Evolutionary conservation across 2,888 invertebrate species (phyloP).

Genomic region (Copidosoma aretas): DNA sequence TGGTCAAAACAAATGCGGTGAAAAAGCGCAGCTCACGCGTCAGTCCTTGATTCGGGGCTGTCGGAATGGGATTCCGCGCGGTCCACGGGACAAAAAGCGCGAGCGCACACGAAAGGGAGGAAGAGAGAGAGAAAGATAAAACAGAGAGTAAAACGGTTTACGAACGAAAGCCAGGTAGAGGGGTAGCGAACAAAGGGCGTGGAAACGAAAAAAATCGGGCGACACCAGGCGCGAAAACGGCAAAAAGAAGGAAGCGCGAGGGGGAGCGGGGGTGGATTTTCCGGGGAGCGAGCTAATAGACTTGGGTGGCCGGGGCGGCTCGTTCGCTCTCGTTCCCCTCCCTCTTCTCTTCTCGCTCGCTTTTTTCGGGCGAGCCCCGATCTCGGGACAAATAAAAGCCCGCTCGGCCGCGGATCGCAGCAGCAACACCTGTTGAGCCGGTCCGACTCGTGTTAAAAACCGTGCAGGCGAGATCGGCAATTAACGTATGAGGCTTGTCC

Average conservation of each 20-base stretch:
- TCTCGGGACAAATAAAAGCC: slow-evolving; percentile 60
- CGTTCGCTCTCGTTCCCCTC: slow-evolving; percentile 39
- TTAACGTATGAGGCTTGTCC: slow-evolving; percentile 60
- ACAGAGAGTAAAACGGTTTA: slow-evolving; percentile 30
- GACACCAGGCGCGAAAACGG: slow-evolving; percentile 36
- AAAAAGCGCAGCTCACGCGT: slow-evolving; percentile 5
- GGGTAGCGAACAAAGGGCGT: slow-evolving; percentile 19
- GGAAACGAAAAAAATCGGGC: slow-evolving; percentile 41
- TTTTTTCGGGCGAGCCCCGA: slow-evolving; percentile 43
- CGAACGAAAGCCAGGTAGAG: slow-evolving; percentile 47
- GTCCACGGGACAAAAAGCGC: slow-evolving; percentile 30
- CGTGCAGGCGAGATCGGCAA: slow-evolving; percentile 49
- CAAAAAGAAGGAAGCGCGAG: slow-evolving; percentile 20
- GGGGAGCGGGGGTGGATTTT: slow-evolving; percentile 48
- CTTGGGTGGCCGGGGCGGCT: slow-evolving; percentile 46
- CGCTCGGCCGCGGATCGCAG: slow-evolving; percentile 52
- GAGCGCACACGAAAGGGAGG: not conserved
- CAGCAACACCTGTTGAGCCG: slow-evolving; percentile 61
- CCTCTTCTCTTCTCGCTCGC: slow-evolving; percentile 40
- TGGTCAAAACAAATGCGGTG: slow-evolving; percentile 20
- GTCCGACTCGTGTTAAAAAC: not conserved
- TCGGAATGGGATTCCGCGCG: slow-evolving; percentile 29
- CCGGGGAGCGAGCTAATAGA: slow-evolving; percentile 60
- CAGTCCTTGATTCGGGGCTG: slow-evolving; percentile 33
- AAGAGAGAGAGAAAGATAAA: slow-evolving; percentile 21